Conservation (phyloP, 1,140 invertebrate species). For the Sipha flava region DNA sequence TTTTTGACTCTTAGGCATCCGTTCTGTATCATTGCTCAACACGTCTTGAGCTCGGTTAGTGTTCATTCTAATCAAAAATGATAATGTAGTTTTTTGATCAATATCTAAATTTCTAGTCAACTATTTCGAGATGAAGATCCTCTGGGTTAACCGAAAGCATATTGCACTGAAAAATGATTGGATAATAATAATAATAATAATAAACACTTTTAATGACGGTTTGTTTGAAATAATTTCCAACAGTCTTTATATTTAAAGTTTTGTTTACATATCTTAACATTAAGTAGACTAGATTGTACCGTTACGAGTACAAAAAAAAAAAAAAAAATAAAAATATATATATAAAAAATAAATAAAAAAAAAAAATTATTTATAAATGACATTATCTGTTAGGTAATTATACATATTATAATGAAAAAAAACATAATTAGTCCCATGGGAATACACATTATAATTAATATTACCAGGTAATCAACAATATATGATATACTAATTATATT, state of each 20-base stretch:
- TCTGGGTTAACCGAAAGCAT: too few relatives aligned
- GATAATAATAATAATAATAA: too few relatives aligned
- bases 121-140: too few relatives aligned
- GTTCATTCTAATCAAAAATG: too few relatives aligned
- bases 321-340: not conserved
- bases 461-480: not conserved
- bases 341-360: not conserved
- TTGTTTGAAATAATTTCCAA: slow-evolving; percentile 2
- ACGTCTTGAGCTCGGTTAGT: too few relatives aligned
- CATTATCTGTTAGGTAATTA: not conserved
- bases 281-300: slow-evolving; percentile 21
- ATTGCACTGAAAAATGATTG: too few relatives aligned
- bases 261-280: slow-evolving; percentile 2
- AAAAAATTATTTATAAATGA: not conserved
- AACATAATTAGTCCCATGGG: not conserved
- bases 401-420: not conserved
- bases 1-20: too few relatives aligned
- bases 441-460: not conserved
- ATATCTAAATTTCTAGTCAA: too few relatives aligned
- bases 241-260: slow-evolving; percentile 24
- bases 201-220: too few relatives aligned
- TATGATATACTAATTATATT: not conserved
- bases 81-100: too few relatives aligned
- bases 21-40: too few relatives aligned
- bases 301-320: not conserved